A percentile compares a stretch with the other conserved stretches of the same genome.
These are phyloP conservation scores for Riparia riparia DNA, from an alignment of 2,113 vertebrate genomes.

Conservation along the genomic window DNA sequence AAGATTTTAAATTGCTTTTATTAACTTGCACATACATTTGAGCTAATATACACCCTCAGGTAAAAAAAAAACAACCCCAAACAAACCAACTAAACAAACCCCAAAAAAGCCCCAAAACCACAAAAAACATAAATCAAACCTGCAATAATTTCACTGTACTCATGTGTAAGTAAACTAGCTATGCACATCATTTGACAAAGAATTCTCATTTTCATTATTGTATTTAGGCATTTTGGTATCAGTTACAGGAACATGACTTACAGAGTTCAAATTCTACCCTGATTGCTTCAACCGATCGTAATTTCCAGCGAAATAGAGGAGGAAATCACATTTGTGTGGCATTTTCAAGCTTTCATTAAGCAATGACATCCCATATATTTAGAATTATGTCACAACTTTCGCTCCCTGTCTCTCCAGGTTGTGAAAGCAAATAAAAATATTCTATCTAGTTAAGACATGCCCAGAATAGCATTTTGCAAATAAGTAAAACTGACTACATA, in stretches of 20 bases:
- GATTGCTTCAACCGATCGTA: slow-evolving; percentile 35
- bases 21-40: background rate
- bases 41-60: background rate
- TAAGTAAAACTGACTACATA: slow-evolving; percentile 19
- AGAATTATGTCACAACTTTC: slow-evolving; percentile 65
- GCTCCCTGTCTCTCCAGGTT: slow-evolving; percentile 23
- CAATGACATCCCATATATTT: slow-evolving; percentile 71
- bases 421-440: slow-evolving; percentile 54
- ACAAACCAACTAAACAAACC: background rate
- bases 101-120: accelerated
- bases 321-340: slow-evolving; percentile 57
- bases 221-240: background rate
- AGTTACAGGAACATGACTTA: slow-evolving; percentile 11
- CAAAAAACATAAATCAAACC: background rate
- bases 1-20: background rate
- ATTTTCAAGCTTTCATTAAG: slow-evolving; percentile 74
- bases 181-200: background rate
- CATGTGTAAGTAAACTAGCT: background rate
- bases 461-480: slow-evolving; percentile 42
- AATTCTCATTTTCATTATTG: slow-evolving; percentile 10
- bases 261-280: slow-evolving; percentile 50
- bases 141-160: background rate
- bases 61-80: background rate
- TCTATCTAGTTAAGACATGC: slow-evolving; percentile 21
- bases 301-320: slow-evolving; percentile 51